Conservation (phyloP, 2,888 invertebrate species). For the Octodonta nipae region DNA sequence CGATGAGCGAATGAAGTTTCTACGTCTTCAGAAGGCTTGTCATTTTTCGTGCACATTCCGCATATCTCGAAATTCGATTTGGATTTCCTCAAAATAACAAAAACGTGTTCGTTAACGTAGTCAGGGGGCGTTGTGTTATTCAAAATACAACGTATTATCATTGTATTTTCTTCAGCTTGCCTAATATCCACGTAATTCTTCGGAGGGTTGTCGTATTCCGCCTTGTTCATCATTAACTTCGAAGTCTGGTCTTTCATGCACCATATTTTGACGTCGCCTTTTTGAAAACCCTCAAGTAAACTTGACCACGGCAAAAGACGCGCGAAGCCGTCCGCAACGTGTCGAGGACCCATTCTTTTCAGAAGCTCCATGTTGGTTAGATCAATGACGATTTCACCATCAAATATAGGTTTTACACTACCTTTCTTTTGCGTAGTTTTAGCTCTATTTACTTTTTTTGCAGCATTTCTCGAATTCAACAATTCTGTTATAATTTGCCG, state of each 20-base stretch:
- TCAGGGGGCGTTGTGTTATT: slow-evolving; percentile 19
- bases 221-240: slow-evolving; percentile 17
- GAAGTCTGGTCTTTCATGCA: slow-evolving; percentile 16
- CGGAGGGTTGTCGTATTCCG: slow-evolving; percentile 8
- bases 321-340: slow-evolving; percentile 17
- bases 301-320: slow-evolving; percentile 24
- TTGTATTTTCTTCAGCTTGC: slow-evolving; percentile 9
- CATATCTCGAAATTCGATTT: slow-evolving; percentile 26
- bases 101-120: slow-evolving; percentile 20
- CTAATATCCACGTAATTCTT: slow-evolving; percentile 22
- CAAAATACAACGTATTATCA: slow-evolving; percentile 26
- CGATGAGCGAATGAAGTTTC: slow-evolving; percentile 20
- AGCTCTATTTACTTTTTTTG: neutral
- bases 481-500: no score
- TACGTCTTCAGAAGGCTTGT: neutral
- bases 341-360: slow-evolving; percentile 16
- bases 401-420: slow-evolving; percentile 13
- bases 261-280: slow-evolving; percentile 22
- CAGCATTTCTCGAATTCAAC: no score
- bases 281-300: slow-evolving; percentile 18
- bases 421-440: neutral
- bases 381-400: slow-evolving; percentile 19
- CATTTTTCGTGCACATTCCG: slow-evolving; percentile 27
- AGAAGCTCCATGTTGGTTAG: slow-evolving; percentile 13
- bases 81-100: slow-evolving; percentile 25